Conservation (phyloP, 23 tunicate species). For the Styela clava region DNA sequence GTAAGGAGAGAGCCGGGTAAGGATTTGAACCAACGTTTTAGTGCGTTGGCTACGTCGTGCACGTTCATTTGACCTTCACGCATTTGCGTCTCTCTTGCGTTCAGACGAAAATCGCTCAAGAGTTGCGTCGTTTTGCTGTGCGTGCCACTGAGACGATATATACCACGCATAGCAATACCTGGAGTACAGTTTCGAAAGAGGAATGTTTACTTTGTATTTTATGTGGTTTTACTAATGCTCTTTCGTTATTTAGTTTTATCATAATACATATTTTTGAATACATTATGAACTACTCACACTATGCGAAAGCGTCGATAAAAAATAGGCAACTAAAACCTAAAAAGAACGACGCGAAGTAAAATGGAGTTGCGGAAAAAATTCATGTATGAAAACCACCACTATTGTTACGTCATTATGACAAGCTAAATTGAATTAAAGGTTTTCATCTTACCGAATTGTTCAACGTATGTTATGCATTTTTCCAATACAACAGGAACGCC, state of each 20-base stretch:
- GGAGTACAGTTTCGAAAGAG: not conserved
- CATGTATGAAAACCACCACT: too few relatives aligned
- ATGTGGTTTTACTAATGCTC: not conserved
- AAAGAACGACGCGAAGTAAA: too few relatives aligned
- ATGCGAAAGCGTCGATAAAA: too few relatives aligned
- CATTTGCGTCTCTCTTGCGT: conserved; percentile 91
- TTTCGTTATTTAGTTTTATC: too few relatives aligned
- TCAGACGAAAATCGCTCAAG: conserved; percentile 50
- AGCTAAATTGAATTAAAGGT: too few relatives aligned
- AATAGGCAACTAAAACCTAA: too few relatives aligned
- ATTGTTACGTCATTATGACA: too few relatives aligned
- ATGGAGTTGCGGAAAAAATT: too few relatives aligned
- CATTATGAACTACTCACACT: too few relatives aligned
- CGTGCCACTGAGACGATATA: conserved; percentile 82
- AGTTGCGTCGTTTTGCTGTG: conserved; percentile 87
- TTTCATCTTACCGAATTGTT: conserved; percentile 69
- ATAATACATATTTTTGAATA: too few relatives aligned
- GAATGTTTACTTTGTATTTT: not conserved
- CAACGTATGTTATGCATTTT: conserved; percentile 84
- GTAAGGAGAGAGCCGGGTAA: conserved; percentile 81
- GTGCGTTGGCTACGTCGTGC: conserved; percentile 86
- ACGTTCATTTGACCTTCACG: conserved; percentile 70
- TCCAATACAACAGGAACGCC: conserved; percentile 79
- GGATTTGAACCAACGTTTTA: conserved; percentile 91
- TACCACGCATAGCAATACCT: conserved; percentile 81